Evolutionary conservation across 2,113 vertebrate species (phyloP).

Genomic region (Cnemophilus loriae): DNA sequence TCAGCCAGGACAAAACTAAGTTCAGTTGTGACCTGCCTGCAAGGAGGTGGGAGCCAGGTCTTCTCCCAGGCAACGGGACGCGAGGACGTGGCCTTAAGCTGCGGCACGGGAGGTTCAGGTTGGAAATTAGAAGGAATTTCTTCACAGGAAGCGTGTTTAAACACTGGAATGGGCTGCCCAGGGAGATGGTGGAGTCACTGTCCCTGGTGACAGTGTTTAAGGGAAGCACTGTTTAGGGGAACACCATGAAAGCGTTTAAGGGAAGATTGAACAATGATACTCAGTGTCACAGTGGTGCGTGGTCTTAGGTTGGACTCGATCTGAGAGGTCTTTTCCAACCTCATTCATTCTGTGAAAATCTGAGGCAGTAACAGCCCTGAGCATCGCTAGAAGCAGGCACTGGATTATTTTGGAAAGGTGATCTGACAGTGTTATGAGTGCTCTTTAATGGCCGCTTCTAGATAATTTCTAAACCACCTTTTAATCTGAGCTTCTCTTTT

Average conservation of each 20-base stretch:
- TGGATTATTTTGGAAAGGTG: not conserved
- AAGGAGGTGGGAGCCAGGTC: no score
- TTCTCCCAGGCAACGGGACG: fast-evolving
- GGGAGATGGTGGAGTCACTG: not conserved
- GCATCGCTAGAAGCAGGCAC: not conserved
- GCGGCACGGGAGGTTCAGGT: fast-evolving
- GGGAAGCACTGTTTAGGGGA: no score
- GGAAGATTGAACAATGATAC: not conserved
- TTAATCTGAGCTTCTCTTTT: not conserved
- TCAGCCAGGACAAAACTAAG: not conserved
- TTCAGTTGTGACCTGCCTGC: not conserved
- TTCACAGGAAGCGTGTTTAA: not conserved
- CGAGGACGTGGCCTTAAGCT: not conserved
- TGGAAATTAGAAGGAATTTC: no score
- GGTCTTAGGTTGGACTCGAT: not conserved
- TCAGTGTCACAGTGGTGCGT: no score
- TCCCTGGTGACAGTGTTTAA: no score
- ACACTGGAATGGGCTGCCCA: not conserved
- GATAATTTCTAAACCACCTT: not conserved
- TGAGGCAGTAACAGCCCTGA: not conserved
- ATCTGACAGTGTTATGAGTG: no score
- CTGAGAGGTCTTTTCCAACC: not conserved
- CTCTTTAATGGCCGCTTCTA: not conserved
- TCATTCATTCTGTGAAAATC: no score
- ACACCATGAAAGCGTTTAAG: no score